A percentile compares a stretch with the other conserved stretches of the same genome.
phyloP scores from a whole-genome alignment of 2,888 invertebrate species.

The Danaus chrysippus region DNA sequence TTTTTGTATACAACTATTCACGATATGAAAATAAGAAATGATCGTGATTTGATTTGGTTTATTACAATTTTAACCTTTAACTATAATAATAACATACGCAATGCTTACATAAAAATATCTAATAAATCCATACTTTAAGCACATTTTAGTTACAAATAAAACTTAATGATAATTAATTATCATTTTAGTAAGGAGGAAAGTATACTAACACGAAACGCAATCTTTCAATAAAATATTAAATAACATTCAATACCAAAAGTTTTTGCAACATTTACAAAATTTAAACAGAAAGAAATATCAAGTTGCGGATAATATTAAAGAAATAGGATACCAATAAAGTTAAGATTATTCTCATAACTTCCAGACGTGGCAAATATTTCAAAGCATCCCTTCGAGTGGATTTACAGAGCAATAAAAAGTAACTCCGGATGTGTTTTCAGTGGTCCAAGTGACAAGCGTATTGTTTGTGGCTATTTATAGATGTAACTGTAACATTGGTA shows the following conservation, averaged over 20 bases:
- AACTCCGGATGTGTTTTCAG: not conserved
- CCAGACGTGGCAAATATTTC: constrained; percentile 11
- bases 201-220: no score
- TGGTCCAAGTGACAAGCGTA: not conserved
- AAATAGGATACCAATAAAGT: not conserved
- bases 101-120: no score
- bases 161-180: no score
- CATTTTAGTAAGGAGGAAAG: no score
- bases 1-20: no score
- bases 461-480: not conserved
- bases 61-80: not conserved
- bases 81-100: no score
- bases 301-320: not conserved
- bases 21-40: no score
- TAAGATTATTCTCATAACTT: not conserved
- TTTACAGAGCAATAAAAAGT: constrained; percentile 23
- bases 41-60: not conserved
- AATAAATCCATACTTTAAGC: no score
- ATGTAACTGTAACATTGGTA: no score
- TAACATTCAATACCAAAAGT: not conserved
- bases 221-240: not conserved
- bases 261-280: no score
- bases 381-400: constrained; percentile 22
- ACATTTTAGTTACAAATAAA: no score
- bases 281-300: not conserved